Evolutionary conservation across 2,797 vertebrate species (phyloP), one percentile per base, ranked within the genome.

Genomic region (Acipenser oxyrinchus): DNA sequence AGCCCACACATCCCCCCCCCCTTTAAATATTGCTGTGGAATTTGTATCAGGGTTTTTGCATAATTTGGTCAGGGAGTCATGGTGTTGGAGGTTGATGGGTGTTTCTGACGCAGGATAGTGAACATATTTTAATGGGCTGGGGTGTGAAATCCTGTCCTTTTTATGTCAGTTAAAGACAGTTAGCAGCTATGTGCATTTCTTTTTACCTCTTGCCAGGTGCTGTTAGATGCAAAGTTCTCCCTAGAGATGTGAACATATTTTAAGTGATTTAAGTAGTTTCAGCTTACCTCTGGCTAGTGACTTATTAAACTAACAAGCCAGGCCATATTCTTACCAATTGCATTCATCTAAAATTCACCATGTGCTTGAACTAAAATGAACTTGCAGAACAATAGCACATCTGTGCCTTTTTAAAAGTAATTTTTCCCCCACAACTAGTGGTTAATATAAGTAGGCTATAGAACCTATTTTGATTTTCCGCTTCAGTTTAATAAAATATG

Each of bases 401-500:
- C 69, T 71, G 67, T 71, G 74, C 67, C 76, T 74, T 72, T 78
- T 81, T 74, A 75, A 75, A 74, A 73, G 74, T 77, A 70, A 52
- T 65, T 58, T 55, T 52, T 65, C 70, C 73, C 51, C 69, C 68
- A 49, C 84, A 78, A 76, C 23, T 79, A 82, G 23, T 37, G 23
- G 23, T 37, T 87, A 89, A 88, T 82, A 82, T 37, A 37, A 37
- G 23, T 37, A 84, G 87, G 80, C 79, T 79, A 76, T 70, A 79
- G 84, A 76, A 82, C 84, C 82, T 79, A 79, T 81, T 85, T 85
- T 69, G 78, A 85, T 87, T 84, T 77, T 80, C 87, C 88, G 84
- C 87, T 68, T 79, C 86, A 89, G 86, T 86, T 91, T 85, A 86
- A 88, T 89, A 89, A 90, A 81, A 85, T 79, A 82, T 74, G 71